phyloP scores from a whole-genome alignment of 2,888 invertebrate species.

The Lysandra bellargus region DNA sequence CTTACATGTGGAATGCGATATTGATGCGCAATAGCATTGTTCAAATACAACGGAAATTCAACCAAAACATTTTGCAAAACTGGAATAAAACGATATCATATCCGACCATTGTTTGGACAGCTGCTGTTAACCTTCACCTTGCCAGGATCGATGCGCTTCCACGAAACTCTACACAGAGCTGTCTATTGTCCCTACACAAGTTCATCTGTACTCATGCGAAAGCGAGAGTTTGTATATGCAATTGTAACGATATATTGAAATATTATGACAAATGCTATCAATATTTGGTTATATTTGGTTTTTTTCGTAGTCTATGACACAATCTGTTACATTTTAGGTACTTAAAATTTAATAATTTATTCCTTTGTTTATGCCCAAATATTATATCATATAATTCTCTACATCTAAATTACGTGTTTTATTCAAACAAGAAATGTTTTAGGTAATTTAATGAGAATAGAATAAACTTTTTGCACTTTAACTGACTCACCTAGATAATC shows the following conservation, averaged over 20 bases:
- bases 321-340: no score
- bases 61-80: not conserved
- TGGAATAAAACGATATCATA: not conserved
- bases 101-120: conserved; percentile 5
- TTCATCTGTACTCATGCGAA: not conserved
- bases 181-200: not conserved
- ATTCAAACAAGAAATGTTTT: no score
- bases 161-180: not conserved
- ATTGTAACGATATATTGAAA: not conserved
- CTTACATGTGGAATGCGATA: no score
- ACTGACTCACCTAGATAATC: no score
- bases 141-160: conserved; percentile 6
- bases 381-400: no score
- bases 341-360: no score
- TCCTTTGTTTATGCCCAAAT: no score
- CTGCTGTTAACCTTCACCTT: conserved; percentile 1
- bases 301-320: no score
- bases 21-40: not conserved
- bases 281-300: no score
- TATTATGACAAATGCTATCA: not conserved
- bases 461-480: no score
- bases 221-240: not conserved
- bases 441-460: no score
- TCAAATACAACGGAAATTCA: not conserved
- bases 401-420: no score